Evolutionary conservation across 2,113 vertebrate genomes (phyloP).

Genomic region (Monarcha castaneiventris): DNA sequence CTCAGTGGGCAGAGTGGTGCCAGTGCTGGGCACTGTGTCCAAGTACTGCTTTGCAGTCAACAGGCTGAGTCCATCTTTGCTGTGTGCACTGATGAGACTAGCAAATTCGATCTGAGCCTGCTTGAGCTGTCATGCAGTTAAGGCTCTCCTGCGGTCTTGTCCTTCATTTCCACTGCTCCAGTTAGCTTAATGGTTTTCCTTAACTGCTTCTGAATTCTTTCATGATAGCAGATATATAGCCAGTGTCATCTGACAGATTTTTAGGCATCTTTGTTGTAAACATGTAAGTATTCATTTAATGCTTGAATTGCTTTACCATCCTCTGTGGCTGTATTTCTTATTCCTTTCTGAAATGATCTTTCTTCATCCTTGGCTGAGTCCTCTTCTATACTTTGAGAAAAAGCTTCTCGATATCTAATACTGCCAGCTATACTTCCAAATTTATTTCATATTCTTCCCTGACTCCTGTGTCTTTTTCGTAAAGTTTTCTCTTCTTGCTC

Average conservation of each 20-base stretch:
- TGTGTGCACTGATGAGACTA: no score
- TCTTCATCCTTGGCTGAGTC: constrained; percentile 73
- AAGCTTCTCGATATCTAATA: constrained; percentile 53
- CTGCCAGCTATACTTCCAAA: constrained; percentile 27
- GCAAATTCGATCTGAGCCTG: neutral
- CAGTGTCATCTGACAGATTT: constrained; percentile 66
- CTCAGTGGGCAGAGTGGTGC: neutral
- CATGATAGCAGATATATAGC: constrained; percentile 50
- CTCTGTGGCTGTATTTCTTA: constrained; percentile 72
- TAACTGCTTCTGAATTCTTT: constrained; percentile 48
- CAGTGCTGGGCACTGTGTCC: neutral
- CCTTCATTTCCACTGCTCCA: constrained; percentile 48
- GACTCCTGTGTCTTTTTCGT: neutral
- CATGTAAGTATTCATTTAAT: constrained; percentile 82
- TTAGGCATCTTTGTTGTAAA: constrained; percentile 74
- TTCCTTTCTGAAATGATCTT: constrained; percentile 76
- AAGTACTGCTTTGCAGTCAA: neutral
- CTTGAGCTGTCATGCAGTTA: neutral
- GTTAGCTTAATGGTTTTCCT: constrained; percentile 42
- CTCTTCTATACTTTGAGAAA: constrained; percentile 47
- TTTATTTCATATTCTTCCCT: constrained; percentile 7
- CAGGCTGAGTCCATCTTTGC: fast-evolving
- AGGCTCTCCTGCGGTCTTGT: constrained; percentile 15
- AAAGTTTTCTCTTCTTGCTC: neutral
- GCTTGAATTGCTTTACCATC: constrained; percentile 77